Conservation (phyloP, 2,113 vertebrate genomes). For the Mixornis gularis region DNA sequence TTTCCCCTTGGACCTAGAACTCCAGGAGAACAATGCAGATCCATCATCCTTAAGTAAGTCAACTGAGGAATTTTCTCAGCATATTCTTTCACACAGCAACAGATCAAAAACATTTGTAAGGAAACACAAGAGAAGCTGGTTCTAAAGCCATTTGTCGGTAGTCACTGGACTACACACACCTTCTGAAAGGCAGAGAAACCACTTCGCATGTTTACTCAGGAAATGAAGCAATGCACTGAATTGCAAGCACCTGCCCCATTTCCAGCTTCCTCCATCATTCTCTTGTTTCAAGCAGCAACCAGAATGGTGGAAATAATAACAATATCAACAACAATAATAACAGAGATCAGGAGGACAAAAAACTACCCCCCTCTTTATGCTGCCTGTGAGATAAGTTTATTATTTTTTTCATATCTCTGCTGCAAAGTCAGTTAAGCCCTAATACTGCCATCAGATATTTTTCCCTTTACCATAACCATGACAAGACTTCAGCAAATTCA, state of each 20-base stretch:
- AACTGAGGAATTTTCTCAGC: not conserved
- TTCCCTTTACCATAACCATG: not conserved
- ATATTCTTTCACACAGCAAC: not conserved
- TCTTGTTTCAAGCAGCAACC: not conserved
- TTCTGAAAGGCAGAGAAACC: not conserved
- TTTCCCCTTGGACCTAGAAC: not conserved
- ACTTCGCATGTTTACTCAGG: rapidly evolving
- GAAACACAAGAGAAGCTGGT: rapidly evolving
- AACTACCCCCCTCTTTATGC: rapidly evolving
- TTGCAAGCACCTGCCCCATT: not conserved
- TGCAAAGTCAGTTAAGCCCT: not conserved
- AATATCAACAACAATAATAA: not conserved
- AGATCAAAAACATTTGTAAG: not conserved
- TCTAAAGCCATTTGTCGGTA: not conserved
- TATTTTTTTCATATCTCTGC: not conserved
- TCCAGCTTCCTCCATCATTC: not conserved
- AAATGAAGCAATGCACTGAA: not conserved
- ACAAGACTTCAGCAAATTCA: not conserved
- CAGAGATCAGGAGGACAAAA: not conserved
- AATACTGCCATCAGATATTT: not conserved
- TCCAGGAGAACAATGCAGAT: not conserved
- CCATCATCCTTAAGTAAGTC: not conserved
- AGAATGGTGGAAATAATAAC: not conserved
- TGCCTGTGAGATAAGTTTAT: not conserved
- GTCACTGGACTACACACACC: too few species aligned